phyloP scores from a whole-genome alignment of 2,888 invertebrate genomes.

The Drosophila neoperkinsi region DNA sequence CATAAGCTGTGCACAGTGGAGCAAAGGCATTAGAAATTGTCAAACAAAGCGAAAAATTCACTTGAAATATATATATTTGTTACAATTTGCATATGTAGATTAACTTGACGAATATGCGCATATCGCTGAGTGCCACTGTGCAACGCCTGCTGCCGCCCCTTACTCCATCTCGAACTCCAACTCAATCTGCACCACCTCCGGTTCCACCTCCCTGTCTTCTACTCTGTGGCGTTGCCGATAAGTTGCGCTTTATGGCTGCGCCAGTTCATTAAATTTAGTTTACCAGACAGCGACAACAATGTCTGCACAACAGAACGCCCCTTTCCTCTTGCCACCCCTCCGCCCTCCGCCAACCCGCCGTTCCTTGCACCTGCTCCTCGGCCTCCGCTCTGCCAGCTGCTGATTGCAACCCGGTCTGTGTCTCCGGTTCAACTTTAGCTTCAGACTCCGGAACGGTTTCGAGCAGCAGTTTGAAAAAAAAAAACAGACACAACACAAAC shows the following conservation, averaged over 20 bases:
- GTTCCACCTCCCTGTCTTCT: not conserved
- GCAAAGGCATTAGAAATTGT: constrained; percentile 6
- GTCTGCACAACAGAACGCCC: constrained; percentile 56
- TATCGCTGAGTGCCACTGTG: constrained; percentile 15
- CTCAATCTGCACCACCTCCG: not conserved
- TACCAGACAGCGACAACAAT: constrained; percentile 76
- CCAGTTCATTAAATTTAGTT: constrained; percentile 80
- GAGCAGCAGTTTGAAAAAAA: constrained; percentile 21
- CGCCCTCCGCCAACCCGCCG: not conserved
- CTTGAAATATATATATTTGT: not conserved
- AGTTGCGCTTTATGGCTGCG: constrained; percentile 76
- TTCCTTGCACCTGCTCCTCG: constrained; percentile 4
- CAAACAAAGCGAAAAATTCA: not conserved
- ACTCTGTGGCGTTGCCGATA: constrained; percentile 58
- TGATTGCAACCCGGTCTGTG: constrained; percentile 23
- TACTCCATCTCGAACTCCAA: not conserved
- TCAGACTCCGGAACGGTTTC: constrained; percentile 52
- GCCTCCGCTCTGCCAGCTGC: constrained; percentile 18
- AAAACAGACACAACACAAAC: constrained; percentile 10
- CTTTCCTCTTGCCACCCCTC: not conserved
- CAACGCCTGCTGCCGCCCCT: constrained; percentile 14
- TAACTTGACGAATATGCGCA: not conserved
- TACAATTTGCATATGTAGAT: not conserved
- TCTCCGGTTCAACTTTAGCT: constrained; percentile 39
- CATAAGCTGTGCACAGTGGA: constrained; percentile 52